Conservation (phyloP, 37 sponge, comb jelly and placozoan species). For the Spongilla lacustris region DNA sequence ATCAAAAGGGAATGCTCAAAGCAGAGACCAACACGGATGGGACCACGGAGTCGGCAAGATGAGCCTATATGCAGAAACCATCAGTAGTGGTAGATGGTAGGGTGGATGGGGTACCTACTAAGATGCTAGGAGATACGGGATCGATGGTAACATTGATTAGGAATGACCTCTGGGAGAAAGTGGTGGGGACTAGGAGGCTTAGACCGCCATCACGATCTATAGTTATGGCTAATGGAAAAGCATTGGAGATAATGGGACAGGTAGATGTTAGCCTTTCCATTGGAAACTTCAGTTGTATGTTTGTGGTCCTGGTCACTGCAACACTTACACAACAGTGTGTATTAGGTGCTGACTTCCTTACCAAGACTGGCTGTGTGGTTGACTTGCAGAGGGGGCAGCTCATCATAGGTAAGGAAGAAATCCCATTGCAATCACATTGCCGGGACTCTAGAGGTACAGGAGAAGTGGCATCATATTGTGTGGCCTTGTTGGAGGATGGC, state of each 20-base stretch:
- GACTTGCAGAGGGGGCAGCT: neutral
- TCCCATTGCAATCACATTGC: neutral
- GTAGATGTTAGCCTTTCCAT: neutral
- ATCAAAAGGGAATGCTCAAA: neutral
- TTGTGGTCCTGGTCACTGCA: neutral
- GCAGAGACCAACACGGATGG: neutral
- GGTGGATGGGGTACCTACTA: conserved; percentile 9
- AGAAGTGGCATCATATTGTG: no score
- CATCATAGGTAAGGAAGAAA: neutral
- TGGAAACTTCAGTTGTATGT: no score
- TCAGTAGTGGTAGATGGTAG: conserved; percentile 8
- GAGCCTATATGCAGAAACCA: neutral
- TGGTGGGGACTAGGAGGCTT: neutral
- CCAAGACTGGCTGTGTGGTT: neutral
- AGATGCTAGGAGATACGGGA: no score
- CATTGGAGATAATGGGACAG: neutral
- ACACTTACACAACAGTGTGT: conserved; percentile 10
- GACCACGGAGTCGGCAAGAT: neutral
- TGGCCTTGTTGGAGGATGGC: no score
- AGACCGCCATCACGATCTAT: neutral
- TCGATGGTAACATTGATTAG: no score
- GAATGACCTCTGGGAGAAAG: no score
- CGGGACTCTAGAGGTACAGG: no score
- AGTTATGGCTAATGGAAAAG: conserved; percentile 19
- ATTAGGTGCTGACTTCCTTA: conserved; percentile 20